Base-by-base conservation (phyloP, 2,888 invertebrate species). In the Sialis lutaria region DNA sequence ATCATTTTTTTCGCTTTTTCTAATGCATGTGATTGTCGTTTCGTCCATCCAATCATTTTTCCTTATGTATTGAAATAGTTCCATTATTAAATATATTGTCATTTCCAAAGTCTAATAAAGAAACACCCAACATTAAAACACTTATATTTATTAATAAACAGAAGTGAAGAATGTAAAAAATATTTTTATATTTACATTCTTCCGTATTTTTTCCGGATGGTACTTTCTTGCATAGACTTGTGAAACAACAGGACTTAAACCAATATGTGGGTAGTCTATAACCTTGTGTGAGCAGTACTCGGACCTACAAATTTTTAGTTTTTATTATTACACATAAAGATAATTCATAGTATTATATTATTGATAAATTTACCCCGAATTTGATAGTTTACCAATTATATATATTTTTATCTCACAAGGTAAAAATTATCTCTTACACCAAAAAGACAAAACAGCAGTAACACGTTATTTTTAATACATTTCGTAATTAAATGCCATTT, bases 31-130 rank as follows among this genome's bases (percentile, higher is more conserved):
- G 22, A 22, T 22, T 22, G 22, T 22, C 22, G 22, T 22, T 22
- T 63, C 62, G 52, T 74, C 74, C 67, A 75, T 68, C 75, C 75
- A 74, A n/a, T 63, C 60, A 7, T 65, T 61, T 31, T 64, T 60
- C 7, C 60, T 51, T 5, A 74, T 53, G 1, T 69, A 58, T 32
- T 67, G 64, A 48, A 61, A 58, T 54, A 73, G 73, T 1, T 69
- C 63, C 13, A 57, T 54, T 42, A 65, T 58, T 1, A 74, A 57
- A 55, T 71, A 65, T 42, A 59, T 56, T 4, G 72, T 63, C 66
- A 68, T 62, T 46, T 59, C 55, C 5, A 51, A 42, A 5, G 60
- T 60, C 63, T 22, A 22, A 22, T 22, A 22, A 22, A 4, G 4
- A 22, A 22, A 22, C 22, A 4, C 22, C 22, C 2, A 22, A 22